Percentiles rank a stretch among this genome's conserved stretches.
These are phyloP conservation scores for Cremastinae sp. DNA, from an alignment of 2,888 invertebrate species.

Conservation along the genomic window DNA sequence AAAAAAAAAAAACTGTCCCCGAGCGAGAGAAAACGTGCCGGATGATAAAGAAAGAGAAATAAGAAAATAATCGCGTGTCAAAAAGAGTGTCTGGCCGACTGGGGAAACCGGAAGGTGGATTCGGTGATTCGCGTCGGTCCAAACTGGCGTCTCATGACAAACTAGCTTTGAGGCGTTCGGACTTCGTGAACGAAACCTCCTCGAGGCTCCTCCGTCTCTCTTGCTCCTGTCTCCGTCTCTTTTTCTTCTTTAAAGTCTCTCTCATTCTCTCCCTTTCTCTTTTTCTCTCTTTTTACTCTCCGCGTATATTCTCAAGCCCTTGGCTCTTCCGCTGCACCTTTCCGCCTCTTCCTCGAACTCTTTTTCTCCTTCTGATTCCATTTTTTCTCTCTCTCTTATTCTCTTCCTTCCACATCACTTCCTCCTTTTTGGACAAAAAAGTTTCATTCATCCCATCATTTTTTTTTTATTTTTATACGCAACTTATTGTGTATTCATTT, in stretches of 20 bases:
- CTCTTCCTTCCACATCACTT: conserved; percentile 12
- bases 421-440: neutral
- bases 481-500: no score
- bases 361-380: conserved; percentile 4
- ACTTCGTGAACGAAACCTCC: conserved; percentile 62
- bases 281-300: no score
- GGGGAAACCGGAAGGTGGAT: conserved; percentile 56
- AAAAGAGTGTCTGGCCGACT: neutral
- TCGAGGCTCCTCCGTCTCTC: conserved; percentile 46
- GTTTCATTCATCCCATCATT: conserved; percentile 13
- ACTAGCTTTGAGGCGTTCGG: conserved; percentile 67
- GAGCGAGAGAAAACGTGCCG: neutral
- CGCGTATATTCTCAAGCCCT: neutral
- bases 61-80: conserved; percentile 10
- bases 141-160: conserved; percentile 68
- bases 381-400: neutral
- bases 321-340: neutral
- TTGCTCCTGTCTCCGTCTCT: conserved; percentile 28
- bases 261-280: conserved; percentile 4
- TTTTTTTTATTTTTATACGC: no score
- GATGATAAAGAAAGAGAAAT: neutral
- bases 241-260: neutral
- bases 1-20: neutral
- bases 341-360: no score
- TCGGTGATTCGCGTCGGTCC: conserved; percentile 64